Base-by-base conservation (phyloP, 1,140 invertebrate species). In the Melipona quadrifasciata region DNA sequence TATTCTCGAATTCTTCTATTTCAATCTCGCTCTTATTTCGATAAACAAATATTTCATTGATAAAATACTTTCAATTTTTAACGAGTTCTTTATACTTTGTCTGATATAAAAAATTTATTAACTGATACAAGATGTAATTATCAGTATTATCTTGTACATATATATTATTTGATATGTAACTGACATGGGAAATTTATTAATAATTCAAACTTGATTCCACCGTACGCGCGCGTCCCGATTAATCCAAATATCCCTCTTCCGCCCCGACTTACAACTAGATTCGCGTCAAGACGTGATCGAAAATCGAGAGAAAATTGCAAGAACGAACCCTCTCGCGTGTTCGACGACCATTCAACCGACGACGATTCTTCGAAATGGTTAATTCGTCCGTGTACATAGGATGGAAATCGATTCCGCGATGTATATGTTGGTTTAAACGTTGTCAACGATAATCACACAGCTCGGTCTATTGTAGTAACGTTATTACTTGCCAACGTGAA, bases 391-490 rank as follows among this genome's bases (percentile, higher is more conserved):
- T 34, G 34, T 27, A 47, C 21, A 19, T 31, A n/a, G 24, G 61
- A 6, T 47, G 61, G 64, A 31, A 83, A 83, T 83, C 81, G 74
- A 83, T 83, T 70, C 24, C 34, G 39, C 4, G 34, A 47, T 31
- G 34, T 77, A 39, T 21, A 31, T 2, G 39, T 67, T 61, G 34
- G 61, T 24, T 39, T 19, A 61, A 82, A 65, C 51, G 61, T 76
- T 76, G 80, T 82, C 80, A 74, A 61, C 65, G 80, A 82, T 74
- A 65, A 82, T 74, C 71, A 53, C 70, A 47, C 58, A n/a, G 27
- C 27, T 2, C 27, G 21, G 39, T 2, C 34, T 6, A 55, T 68
- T 78, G 81, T 77, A 68, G 80, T 67, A 68, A 77, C 64, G 53
- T 77, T 77, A 82, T 82, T 67, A 65, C 31, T 27, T 27, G 73